These are phyloP conservation scores for Arge pagana DNA, from an alignment of 2,888 invertebrate genomes.

Conservation along the genomic window DNA sequence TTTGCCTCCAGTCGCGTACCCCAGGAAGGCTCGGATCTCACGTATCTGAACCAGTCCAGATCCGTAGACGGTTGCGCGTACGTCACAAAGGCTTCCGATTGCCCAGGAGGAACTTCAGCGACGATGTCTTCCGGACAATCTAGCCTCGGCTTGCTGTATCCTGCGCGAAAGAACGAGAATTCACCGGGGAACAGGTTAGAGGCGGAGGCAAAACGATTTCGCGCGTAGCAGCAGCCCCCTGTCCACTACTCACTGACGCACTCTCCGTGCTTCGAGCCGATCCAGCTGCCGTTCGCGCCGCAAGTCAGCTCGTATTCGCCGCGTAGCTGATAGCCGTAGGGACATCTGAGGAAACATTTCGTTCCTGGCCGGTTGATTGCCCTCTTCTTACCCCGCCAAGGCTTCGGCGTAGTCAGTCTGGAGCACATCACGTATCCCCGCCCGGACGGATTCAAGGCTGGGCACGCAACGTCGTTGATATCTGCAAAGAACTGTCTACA, in stretches of 20 bases:
- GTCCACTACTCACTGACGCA: slow-evolving; percentile 56
- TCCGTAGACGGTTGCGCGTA: slow-evolving; percentile 62
- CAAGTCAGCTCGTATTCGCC: slow-evolving; percentile 59
- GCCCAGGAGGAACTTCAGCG: slow-evolving; percentile 57
- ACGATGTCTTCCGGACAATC: slow-evolving; percentile 61
- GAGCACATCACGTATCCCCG: slow-evolving; percentile 60
- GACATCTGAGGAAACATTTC: slow-evolving; percentile 60
- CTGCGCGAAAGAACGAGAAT: slow-evolving; percentile 49
- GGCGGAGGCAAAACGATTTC: background rate
- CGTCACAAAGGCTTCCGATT: slow-evolving; percentile 58
- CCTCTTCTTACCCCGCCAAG: slow-evolving; percentile 32
- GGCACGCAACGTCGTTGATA: slow-evolving; percentile 52
- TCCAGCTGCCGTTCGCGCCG: slow-evolving; percentile 57
- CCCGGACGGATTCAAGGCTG: slow-evolving; percentile 57
- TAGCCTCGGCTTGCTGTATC: slow-evolving; percentile 60
- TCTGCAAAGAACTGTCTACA: slow-evolving; percentile 33
- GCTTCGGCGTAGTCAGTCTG: slow-evolving; percentile 42
- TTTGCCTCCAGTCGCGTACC: slow-evolving; percentile 60
- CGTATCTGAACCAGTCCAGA: slow-evolving; percentile 61
- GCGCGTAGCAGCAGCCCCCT: background rate
- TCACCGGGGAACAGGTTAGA: too few relatives aligned
- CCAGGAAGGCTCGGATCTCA: slow-evolving; percentile 61
- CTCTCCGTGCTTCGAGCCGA: slow-evolving; percentile 57
- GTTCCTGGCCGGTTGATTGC: slow-evolving; percentile 59
- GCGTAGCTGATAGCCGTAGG: slow-evolving; percentile 55